A percentile compares a stretch with the other conserved stretches of the same genome.
phyloP scores from a whole-genome alignment of 2,888 invertebrate genomes.

The Dolichopus griseipennis region DNA sequence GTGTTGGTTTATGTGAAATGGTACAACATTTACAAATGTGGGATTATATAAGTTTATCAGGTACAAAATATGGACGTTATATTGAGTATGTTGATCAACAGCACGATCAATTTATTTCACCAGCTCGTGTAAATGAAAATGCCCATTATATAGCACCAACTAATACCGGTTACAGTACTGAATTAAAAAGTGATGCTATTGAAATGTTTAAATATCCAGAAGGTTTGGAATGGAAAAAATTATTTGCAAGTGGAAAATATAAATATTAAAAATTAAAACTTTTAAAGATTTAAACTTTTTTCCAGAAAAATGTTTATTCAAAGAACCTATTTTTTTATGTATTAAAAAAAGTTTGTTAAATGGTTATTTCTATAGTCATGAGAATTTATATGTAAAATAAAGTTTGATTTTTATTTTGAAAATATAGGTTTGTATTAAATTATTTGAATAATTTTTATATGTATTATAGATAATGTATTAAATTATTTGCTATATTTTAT shows the following conservation, averaged over 20 bases:
- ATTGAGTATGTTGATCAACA: conserved; percentile 86
- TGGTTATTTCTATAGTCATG: too few relatives aligned
- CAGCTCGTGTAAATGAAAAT: conserved; percentile 54
- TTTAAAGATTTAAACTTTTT: too few relatives aligned
- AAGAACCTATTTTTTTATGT: too few relatives aligned
- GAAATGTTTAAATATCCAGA: conserved; percentile 63
- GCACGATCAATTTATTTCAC: conserved; percentile 76
- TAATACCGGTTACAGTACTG: conserved; percentile 73
- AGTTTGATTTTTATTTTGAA: too few relatives aligned
- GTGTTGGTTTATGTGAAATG: conserved; percentile 87
- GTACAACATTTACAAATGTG: conserved; percentile 86
- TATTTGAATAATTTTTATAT: too few relatives aligned
- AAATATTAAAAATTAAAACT: background rate
- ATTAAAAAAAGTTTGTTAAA: too few relatives aligned
- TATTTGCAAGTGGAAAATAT: background rate
- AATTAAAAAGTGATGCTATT: conserved; percentile 61
- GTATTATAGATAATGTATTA: too few relatives aligned
- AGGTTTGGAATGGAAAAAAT: conserved; percentile 64
- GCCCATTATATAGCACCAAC: conserved; percentile 68
- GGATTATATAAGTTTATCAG: conserved; percentile 71
- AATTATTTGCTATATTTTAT: too few relatives aligned
- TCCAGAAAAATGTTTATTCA: too few relatives aligned
- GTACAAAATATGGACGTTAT: conserved; percentile 59
- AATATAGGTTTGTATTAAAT: too few relatives aligned
- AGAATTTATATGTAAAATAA: too few relatives aligned